A percentile compares a stretch with the other conserved stretches of the same genome.
phyloP scores from a whole-genome alignment of 2,113 vertebrate genomes.

The Machaerirhynchus nigripectus region DNA sequence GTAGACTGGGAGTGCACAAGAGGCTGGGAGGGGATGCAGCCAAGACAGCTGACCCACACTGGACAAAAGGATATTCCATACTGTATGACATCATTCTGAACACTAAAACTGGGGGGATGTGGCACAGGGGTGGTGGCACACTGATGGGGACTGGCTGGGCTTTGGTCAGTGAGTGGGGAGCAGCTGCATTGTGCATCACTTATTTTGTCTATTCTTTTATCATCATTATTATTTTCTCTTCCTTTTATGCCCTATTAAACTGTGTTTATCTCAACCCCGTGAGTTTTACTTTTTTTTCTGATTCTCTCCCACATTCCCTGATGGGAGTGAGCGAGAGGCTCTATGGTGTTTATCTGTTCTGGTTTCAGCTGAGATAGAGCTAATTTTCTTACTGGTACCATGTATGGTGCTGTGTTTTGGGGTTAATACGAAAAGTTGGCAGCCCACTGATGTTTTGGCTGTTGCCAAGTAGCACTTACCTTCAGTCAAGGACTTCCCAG shows the following conservation, averaged over 20 bases:
- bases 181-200: not conserved
- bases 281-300: not conserved
- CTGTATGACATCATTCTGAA: not conserved
- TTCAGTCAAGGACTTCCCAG: not conserved
- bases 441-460: not conserved
- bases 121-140: not conserved
- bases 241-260: not conserved
- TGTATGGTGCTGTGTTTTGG: not conserved
- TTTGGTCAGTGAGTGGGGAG: not conserved
- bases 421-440: not conserved
- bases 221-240: not conserved
- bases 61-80: not conserved
- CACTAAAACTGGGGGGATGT: not conserved
- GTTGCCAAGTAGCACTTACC: not conserved
- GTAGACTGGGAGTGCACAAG: not conserved
- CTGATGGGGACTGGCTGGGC: not conserved
- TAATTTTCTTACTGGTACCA: not conserved
- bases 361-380: not conserved
- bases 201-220: not conserved
- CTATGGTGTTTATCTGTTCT: not conserved
- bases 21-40: not conserved
- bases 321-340: not conserved
- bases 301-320: not conserved
- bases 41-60: not conserved
- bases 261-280: not conserved